Conservation (phyloP, 1,140 invertebrate genomes). For the Mamestra configurata region DNA sequence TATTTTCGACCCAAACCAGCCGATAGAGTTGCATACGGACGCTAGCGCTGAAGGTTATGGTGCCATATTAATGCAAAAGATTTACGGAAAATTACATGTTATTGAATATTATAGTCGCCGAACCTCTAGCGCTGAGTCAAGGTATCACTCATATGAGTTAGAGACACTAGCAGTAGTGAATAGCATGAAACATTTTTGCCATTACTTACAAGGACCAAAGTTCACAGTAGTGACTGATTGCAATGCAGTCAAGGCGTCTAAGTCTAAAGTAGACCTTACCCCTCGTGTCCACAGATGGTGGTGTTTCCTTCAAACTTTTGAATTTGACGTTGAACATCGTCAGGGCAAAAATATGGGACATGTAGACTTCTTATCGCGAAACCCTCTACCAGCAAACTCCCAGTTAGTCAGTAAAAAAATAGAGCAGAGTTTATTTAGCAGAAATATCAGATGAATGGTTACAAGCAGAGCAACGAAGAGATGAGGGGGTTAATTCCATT, state of each 20-base stretch:
- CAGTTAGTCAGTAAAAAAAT: no score
- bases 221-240: conserved; percentile 25
- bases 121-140: no score
- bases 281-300: conserved; percentile 43
- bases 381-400: conserved; percentile 2
- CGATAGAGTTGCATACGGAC: not conserved
- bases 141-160: no score
- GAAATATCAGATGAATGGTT: not conserved
- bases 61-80: no score
- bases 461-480: not conserved
- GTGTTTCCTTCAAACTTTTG: conserved; percentile 36
- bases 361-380: conserved; percentile 50
- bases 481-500: not conserved
- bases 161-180: no score
- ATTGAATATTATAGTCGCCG: no score
- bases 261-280: conserved; percentile 15
- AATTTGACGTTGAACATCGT: conserved; percentile 43
- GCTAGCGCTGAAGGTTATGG: not conserved
- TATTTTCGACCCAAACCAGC: not conserved
- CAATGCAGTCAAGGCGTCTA: not conserved
- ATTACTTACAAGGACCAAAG: no score
- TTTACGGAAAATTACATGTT: no score
- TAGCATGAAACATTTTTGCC: no score
- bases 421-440: not conserved
- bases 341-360: conserved; percentile 33